Evolutionary conservation across 2,888 invertebrate species (phyloP).

Genomic region (Coleophora flavipennella): DNA sequence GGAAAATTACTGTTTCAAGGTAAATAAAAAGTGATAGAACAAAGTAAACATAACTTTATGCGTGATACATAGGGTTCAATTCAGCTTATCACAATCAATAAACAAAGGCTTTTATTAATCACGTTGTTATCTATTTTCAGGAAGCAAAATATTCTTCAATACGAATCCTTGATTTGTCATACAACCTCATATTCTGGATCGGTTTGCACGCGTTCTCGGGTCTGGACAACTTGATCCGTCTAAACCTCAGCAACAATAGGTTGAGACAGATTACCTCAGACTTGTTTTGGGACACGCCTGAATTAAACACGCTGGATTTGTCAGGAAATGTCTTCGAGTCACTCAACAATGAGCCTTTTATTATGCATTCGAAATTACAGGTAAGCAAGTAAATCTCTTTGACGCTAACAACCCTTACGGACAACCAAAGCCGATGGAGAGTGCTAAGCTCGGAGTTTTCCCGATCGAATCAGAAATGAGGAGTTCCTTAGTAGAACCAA

Average conservation of each 20-base stretch:
- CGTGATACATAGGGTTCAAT: no score
- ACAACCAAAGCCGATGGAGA: no score
- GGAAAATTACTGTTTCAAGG: conserved; percentile 75
- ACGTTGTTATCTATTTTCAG: conserved; percentile 43
- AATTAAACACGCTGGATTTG: conserved; percentile 69
- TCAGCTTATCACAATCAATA: no score
- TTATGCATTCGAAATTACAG: conserved; percentile 69
- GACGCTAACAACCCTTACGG: no score
- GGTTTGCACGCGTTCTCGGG: conserved; percentile 74
- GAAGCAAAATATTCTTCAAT: conserved; percentile 59
- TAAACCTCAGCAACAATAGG: conserved; percentile 76
- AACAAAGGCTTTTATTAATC: no score
- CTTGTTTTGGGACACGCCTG: conserved; percentile 70
- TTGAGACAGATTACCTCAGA: conserved; percentile 69
- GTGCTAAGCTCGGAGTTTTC: no score
- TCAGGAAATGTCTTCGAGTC: conserved; percentile 75
- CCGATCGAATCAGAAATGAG: no score
- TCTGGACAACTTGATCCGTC: conserved; percentile 54
- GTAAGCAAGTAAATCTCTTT: conserved; percentile 44
- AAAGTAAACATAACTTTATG: no score
- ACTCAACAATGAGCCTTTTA: conserved; percentile 65
- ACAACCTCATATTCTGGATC: conserved; percentile 76
- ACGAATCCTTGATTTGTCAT: conserved; percentile 65
- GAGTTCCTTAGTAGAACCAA: no score
- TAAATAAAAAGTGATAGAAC: no score